Evolutionary conservation across 2,888 invertebrate genomes (phyloP), one percentile per base, ranked within the genome.

Genomic region (Disparrhopalites patrizii): DNA sequence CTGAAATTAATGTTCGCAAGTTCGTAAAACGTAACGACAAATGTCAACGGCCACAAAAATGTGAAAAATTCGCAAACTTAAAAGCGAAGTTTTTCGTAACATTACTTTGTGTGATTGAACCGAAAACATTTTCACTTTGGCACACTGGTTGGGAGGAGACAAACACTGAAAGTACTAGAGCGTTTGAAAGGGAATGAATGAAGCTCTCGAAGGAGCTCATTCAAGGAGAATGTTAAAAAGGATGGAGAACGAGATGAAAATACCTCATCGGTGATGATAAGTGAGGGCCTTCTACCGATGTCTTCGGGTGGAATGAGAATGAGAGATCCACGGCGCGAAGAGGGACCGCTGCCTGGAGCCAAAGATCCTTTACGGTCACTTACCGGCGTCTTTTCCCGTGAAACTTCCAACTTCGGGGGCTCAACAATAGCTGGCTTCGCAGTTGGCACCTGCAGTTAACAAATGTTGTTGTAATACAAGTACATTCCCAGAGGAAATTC

Each of bases 251-350:
- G 8, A 40, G 52, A 52, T 36, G 47, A 47, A 33, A 60, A 61
- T 88, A 94, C 94, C 91, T 94, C 93, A 81, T 94, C 93, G 79
- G 92, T 91, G 79, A 94, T 93, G 78, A 94, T 90, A 76, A 94
- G 85, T 76, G 92, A 92, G 75, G 93, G 91, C 76, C 93, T 85
- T 77, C 93, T 86, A 77, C 88, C 89, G 81, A 88, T 87, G 79
- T 93, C 93, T 43, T 90, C 91, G 76, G 93, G 93, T 72, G 61
- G 65, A 61, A 66, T 61, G 55, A 61, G 40, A 78, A 93, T 88
- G 68, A 93, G 85, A 58, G 93, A 93, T 67, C 93, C 93, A 76
- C 93, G 85, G 56, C 90, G 83, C 78, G 88, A 87, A 57, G 85
- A 82, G 55, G 83, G 81, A 38, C 85, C 85, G 63, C 76, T 76